phyloP scores from a whole-genome alignment of 2,113 vertebrate genomes.

The Ceuthmochares aereus region DNA sequence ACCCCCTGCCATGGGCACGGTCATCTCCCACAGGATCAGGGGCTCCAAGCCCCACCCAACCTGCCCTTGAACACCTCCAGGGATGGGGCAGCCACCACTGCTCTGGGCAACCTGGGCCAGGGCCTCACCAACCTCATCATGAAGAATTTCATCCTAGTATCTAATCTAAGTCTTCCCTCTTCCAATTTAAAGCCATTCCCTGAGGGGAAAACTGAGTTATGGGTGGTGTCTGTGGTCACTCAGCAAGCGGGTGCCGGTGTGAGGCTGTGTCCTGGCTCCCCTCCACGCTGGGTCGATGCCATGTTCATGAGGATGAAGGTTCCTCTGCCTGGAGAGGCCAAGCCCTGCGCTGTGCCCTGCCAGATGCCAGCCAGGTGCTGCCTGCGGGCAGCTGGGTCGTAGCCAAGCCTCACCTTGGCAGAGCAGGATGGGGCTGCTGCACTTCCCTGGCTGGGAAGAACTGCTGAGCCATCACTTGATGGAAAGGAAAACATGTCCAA shows the following conservation, averaged over 20 bases:
- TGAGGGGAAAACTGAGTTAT: fast-evolving
- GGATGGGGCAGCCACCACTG: too few species aligned
- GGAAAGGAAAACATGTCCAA: not conserved
- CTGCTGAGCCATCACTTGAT: not conserved
- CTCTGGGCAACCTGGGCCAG: too few species aligned
- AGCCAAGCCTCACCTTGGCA: not conserved
- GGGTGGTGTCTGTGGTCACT: not conserved
- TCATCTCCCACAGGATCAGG: too few species aligned
- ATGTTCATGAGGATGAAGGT: fast-evolving
- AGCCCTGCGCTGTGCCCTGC: not conserved
- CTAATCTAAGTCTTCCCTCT: too few species aligned
- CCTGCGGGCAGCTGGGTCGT: not conserved
- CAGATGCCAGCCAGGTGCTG: not conserved
- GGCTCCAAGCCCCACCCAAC: too few species aligned
- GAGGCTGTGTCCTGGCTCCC: fast-evolving
- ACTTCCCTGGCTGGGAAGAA: not conserved
- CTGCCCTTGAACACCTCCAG: too few species aligned
- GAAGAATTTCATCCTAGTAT: too few species aligned
- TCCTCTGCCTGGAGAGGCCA: not conserved
- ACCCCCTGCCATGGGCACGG: too few species aligned
- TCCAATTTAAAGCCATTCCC: fast-evolving
- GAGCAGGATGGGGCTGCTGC: not conserved
- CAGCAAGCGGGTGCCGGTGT: not conserved
- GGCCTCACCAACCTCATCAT: too few species aligned
- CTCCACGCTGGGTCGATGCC: fast-evolving